Percentiles rank a stretch among this genome's conserved stretches.
Evolutionary conservation across 2,113 vertebrate genomes (phyloP).

Genomic region (Colistium nudipinnis): DNA sequence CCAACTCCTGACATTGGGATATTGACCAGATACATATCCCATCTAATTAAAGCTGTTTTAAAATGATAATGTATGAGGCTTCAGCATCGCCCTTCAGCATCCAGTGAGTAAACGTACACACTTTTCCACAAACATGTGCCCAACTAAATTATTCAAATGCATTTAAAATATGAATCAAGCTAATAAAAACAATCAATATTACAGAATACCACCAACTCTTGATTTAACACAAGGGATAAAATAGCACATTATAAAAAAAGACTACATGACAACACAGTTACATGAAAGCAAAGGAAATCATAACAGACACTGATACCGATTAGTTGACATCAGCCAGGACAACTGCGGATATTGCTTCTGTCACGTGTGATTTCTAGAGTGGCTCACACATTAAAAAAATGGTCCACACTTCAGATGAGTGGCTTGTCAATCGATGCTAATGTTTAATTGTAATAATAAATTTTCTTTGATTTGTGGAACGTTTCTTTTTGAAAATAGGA

Average conservation of each 20-base stretch:
- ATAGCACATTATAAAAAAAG: constrained; percentile 44
- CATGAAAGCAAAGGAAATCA: constrained; percentile 21
- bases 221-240: constrained; percentile 56
- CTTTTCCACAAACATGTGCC: constrained; percentile 64
- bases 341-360: constrained; percentile 33
- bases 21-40: constrained; percentile 47
- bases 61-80: constrained; percentile 48
- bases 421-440: constrained; percentile 20
- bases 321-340: constrained; percentile 34
- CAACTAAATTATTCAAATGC: constrained; percentile 37
- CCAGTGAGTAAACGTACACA: constrained; percentile 76
- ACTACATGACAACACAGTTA: constrained; percentile 37
- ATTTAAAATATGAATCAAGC: constrained; percentile 47
- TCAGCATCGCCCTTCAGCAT: constrained; percentile 70
- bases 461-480: not conserved
- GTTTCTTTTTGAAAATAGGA: constrained; percentile 15
- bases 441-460: not conserved
- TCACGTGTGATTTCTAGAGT: constrained; percentile 7
- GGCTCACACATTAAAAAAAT: constrained; percentile 6
- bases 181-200: constrained; percentile 40
- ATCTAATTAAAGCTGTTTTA: constrained; percentile 25
- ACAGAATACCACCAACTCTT: constrained; percentile 44
- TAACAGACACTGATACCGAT: constrained; percentile 22
- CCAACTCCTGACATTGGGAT: constrained; percentile 38
- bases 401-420: constrained; percentile 27